Conservation (phyloP, 2,888 invertebrate genomes). For the Caenorhabditis doughertyi region DNA sequence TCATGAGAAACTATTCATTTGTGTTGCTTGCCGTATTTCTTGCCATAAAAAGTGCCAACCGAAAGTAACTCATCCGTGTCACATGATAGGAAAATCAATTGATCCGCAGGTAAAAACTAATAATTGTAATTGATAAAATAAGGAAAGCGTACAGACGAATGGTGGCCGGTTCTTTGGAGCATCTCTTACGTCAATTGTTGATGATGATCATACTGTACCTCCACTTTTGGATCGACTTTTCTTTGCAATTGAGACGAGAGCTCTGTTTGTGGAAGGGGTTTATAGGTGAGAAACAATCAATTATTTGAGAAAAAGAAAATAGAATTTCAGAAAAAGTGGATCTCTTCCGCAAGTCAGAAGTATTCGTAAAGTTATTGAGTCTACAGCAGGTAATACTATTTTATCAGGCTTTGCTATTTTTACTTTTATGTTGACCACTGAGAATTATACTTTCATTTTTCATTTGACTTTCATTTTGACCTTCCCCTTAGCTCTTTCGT, state of each 20-base stretch:
- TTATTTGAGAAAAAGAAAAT: background rate
- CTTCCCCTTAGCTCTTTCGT: too few relatives aligned
- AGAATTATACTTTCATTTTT: too few relatives aligned
- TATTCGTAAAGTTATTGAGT: slow-evolving; percentile 83
- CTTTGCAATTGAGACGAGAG: slow-evolving; percentile 92
- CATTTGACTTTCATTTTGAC: too few relatives aligned
- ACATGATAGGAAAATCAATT: slow-evolving; percentile 63
- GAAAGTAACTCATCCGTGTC: slow-evolving; percentile 86
- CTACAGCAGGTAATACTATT: slow-evolving; percentile 47
- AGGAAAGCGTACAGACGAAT: slow-evolving; percentile 65
- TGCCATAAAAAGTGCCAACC: slow-evolving; percentile 94
- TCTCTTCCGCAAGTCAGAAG: slow-evolving; percentile 84
- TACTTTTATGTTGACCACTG: too few relatives aligned
- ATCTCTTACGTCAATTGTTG: slow-evolving; percentile 87
- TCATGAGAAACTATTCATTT: slow-evolving; percentile 87
- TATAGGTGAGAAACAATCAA: slow-evolving; percentile 86
- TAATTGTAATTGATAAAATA: background rate
- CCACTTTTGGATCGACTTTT: slow-evolving; percentile 92
- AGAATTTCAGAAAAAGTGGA: slow-evolving; percentile 87
- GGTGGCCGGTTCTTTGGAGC: slow-evolving; percentile 88
- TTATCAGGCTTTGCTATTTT: too few relatives aligned
- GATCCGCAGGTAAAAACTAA: slow-evolving; percentile 39
- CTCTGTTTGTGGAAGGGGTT: slow-evolving; percentile 93
- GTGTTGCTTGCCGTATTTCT: slow-evolving; percentile 90
- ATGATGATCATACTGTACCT: slow-evolving; percentile 85